These are phyloP conservation scores for Muscicapa adusta DNA, from an alignment of 2,113 vertebrate genomes.

Conservation along the genomic window DNA sequence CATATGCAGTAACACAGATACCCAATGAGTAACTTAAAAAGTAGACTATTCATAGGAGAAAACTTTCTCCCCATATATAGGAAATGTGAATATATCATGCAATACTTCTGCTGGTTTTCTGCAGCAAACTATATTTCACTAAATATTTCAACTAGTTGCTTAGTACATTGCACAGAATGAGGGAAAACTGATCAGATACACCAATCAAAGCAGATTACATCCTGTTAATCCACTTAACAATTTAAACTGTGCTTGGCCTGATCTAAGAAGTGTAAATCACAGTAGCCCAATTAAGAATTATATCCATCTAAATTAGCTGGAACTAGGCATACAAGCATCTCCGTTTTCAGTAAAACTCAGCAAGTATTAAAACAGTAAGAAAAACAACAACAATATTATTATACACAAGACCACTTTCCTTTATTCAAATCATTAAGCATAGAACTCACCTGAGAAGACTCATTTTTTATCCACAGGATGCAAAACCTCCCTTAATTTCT, in stretches of 20 bases:
- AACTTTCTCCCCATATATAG: neutral
- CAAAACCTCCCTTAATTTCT: neutral
- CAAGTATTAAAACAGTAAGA: neutral
- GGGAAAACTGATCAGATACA: neutral
- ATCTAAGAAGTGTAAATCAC: neutral
- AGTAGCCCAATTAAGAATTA: neutral
- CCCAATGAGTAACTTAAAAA: neutral
- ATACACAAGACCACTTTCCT: neutral
- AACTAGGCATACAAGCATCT: neutral
- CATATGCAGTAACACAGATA: neutral
- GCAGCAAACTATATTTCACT: neutral
- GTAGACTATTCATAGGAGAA: neutral
- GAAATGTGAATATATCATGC: neutral
- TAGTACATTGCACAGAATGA: neutral
- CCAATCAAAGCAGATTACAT: neutral
- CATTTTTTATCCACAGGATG: neutral
- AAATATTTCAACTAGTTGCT: neutral
- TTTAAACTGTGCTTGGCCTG: neutral
- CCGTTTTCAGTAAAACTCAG: neutral
- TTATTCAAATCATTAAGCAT: neutral
- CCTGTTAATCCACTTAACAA: slow-evolving; percentile 10
- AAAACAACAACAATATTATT: neutral
- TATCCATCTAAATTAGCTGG: neutral
- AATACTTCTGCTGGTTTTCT: neutral
- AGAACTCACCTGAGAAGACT: neutral